Evolutionary conservation across 30 jellyfish, hydroid and myxozoan genomes (phyloP), one percentile per base, ranked within the genome.

Genomic region (Cassiopea xamachana): DNA sequence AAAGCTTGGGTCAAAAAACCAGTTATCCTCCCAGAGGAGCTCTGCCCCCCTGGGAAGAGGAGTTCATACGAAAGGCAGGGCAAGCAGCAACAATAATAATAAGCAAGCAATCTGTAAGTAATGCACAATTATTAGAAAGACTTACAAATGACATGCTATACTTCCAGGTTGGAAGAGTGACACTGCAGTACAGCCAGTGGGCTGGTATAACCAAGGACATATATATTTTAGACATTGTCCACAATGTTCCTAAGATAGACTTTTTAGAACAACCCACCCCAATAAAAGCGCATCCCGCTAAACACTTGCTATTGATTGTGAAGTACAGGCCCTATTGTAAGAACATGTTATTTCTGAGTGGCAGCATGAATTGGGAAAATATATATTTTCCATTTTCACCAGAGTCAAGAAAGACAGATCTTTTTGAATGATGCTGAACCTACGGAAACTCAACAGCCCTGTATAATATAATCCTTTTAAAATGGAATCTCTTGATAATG

Each of bases 401-500:
- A 68, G 91, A 48, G 71, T 84, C 39, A 87, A 87, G 60, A 77
- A 87, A 61, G 84, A 79, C 67, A 91, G 95, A 58, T 64, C 85
- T 16, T 46, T 44, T 79, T 67, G 95, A 48, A 17, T 87, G 95
- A 87, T 87, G 76, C 48, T 87, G 27, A 87, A 87, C 55, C 79
- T 87, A 7, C 77, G 59, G 55, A 48, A 67, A 69, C 59, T 87
- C 17, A 87, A 75, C 70, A 61, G 7, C 15, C 39, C 64, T 47
- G 91, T 87, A 14, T 59, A 77, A 76, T 75, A 87, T 67, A 61
- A 45, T 47, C 91, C 55, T 82, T 68, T 89, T 72, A 89, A 89
- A 89, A 89, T 89, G 96, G 92, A 80, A 60, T 48, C 96, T 17
- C 50, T 89, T 45, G 73, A 48, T 62, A 49, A 69, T 49, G 91